Evolutionary conservation across 2,888 invertebrate species (phyloP).

Genomic region (Mayetiola destructor): DNA sequence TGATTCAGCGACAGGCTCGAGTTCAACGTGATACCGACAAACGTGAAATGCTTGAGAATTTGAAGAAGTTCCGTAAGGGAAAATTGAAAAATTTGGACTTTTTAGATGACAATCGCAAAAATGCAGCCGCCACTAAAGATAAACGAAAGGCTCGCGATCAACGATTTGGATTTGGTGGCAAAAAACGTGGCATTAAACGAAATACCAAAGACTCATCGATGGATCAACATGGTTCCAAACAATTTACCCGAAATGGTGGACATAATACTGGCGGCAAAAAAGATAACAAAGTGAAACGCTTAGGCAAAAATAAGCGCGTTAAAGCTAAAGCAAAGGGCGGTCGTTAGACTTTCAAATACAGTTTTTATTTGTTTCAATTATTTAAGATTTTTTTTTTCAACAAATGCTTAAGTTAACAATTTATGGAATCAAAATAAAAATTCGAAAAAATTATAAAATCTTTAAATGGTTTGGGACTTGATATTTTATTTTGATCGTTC

Average conservation of each 20-base stretch:
- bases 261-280: slow-evolving; percentile 9
- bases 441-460: neutral
- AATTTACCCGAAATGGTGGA: slow-evolving; percentile 17
- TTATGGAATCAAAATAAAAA: neutral
- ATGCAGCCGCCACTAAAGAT: neutral
- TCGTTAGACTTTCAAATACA: slow-evolving; percentile 23
- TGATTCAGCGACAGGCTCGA: slow-evolving; percentile 70
- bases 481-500: too few species aligned
- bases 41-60: slow-evolving; percentile 76
- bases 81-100: slow-evolving; percentile 66
- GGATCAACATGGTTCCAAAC: slow-evolving; percentile 41
- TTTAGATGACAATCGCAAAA: slow-evolving; percentile 46
- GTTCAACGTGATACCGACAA: slow-evolving; percentile 80
- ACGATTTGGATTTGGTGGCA: slow-evolving; percentile 91
- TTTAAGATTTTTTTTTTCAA: neutral
- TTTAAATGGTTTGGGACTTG: too few species aligned
- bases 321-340: slow-evolving; percentile 31
- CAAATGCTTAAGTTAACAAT: neutral
- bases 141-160: slow-evolving; percentile 56
- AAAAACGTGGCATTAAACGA: slow-evolving; percentile 75
- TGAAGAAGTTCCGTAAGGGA: slow-evolving; percentile 86
- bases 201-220: slow-evolving; percentile 72
- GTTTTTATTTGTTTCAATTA: neutral
- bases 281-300: slow-evolving; percentile 18
- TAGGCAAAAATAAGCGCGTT: slow-evolving; percentile 35